These are phyloP conservation scores for Pollimyrus isidori DNA, from an alignment of 2,113 vertebrate species.

Conservation along the genomic window DNA sequence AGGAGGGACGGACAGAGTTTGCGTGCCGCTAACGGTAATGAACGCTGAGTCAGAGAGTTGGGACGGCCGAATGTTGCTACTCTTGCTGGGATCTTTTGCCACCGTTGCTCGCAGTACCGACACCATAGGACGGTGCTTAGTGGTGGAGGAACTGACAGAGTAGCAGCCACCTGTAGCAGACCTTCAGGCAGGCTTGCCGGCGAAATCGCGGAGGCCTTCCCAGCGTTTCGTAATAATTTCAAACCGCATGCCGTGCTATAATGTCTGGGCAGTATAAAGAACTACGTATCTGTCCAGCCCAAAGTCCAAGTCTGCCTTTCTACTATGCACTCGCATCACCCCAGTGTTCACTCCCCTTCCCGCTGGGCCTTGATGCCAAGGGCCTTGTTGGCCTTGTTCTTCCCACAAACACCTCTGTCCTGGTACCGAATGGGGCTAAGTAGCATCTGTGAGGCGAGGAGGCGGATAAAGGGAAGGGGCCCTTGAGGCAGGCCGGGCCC, in stretches of 20 bases:
- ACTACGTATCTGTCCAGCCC: neutral
- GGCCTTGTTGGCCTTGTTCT: neutral
- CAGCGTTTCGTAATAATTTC: neutral
- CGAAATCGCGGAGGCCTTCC: neutral
- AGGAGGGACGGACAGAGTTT: neutral
- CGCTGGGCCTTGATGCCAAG: neutral
- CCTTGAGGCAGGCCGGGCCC: neutral
- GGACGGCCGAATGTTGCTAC: neutral
- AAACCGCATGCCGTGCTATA: neutral
- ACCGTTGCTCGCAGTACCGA: neutral
- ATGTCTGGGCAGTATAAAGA: neutral
- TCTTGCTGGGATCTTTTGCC: neutral
- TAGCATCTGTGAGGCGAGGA: neutral
- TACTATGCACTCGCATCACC: neutral
- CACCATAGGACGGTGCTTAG: neutral
- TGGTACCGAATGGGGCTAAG: neutral
- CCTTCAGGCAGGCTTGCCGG: neutral
- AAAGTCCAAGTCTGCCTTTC: neutral
- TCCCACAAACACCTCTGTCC: neutral
- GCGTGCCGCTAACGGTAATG: neutral
- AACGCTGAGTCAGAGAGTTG: neutral
- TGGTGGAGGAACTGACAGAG: neutral
- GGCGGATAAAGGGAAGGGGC: neutral
- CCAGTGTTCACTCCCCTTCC: neutral
- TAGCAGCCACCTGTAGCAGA: neutral